Evolutionary conservation across 2,888 invertebrate genomes (phyloP).

Genomic region (Maniola hyperantus): DNA sequence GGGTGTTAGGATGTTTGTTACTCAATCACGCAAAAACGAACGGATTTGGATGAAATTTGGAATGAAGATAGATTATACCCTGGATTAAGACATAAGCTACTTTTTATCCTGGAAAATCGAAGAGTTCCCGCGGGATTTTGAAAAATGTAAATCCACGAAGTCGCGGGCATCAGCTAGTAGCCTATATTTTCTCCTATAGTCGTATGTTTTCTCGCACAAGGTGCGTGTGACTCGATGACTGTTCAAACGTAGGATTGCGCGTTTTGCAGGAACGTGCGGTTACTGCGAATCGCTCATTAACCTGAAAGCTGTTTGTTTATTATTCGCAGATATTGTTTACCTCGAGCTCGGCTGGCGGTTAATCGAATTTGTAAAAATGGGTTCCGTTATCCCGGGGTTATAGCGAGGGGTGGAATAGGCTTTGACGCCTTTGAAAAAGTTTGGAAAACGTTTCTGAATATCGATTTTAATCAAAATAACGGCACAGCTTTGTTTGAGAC

Average conservation of each 20-base stretch:
- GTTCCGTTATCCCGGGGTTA: neutral
- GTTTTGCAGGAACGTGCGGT: conserved; percentile 23
- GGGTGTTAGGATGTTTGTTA: no score
- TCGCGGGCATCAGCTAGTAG: no score
- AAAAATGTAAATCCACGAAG: no score
- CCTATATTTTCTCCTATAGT: no score
- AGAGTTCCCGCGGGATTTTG: no score
- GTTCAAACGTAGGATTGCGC: neutral
- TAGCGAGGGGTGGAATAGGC: neutral
- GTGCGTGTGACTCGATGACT: neutral
- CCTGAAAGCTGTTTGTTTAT: conserved; percentile 17
- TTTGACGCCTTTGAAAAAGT: neutral
- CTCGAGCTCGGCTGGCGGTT: neutral
- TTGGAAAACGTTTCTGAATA: neutral
- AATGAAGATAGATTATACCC: no score
- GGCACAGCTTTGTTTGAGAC: neutral
- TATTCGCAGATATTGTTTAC: conserved; percentile 3
- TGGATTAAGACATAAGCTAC: no score
- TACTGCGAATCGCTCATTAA: conserved; percentile 16
- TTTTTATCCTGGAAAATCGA: no score
- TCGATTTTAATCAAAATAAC: conserved; percentile 4
- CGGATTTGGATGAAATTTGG: no score
- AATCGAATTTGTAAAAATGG: conserved; percentile 12
- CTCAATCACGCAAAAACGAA: no score
- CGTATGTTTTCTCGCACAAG: no score